Evolutionary conservation across 2,888 invertebrate species (phyloP), one percentile per base, ranked within the genome.

Genomic region (Caenorhabditis sp.): DNA sequence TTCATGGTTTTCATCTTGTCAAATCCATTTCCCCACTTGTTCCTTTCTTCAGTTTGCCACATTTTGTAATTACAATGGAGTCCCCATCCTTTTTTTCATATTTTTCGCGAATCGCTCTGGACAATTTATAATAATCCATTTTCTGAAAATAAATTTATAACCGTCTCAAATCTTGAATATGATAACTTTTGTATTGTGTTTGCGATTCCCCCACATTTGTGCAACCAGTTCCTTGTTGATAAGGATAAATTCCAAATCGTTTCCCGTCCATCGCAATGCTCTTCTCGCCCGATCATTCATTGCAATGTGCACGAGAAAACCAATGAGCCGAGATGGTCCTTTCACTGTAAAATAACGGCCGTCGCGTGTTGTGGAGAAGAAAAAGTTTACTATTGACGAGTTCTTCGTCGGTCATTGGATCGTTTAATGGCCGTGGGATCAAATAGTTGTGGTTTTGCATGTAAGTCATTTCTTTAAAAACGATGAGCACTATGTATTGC

Each of bases 151-250:
- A 37, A 41, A 7, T 1, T 32, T 41, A 15, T 20, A 15, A 46
- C 22, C 22, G 5, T 9, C 1, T n/a, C n/a, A n/a, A n/a, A n/a
- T n/a, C n/a, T n/a, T n/a, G n/a, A n/a, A n/a, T n/a, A n/a, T n/a
- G n/a, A n/a, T n/a, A n/a, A 61, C 74, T 26, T 68, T 72, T 2
- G 68, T 72, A 24, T 78, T 78, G 30, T 78, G 66, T 50, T 78
- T 78, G 17, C 68, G 24, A n/a, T 68, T 73, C 2, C 78, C 78
- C 78, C 78, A 78, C 78, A 78, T 72, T 26, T 43, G 66, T 1
- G 78, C 72, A 2, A 70, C 63, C 7, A 62, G 35, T 37, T 78
- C 72, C 17, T 62, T 55, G 27, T 78, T 53, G 0, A 65, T 48
- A 8, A 78, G 27, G n/a, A 68, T 50, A 22, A 78, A 78, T 24